Evolutionary conservation across 2,888 invertebrate genomes (phyloP).

Genomic region (Drosophila fulvimacula): DNA sequence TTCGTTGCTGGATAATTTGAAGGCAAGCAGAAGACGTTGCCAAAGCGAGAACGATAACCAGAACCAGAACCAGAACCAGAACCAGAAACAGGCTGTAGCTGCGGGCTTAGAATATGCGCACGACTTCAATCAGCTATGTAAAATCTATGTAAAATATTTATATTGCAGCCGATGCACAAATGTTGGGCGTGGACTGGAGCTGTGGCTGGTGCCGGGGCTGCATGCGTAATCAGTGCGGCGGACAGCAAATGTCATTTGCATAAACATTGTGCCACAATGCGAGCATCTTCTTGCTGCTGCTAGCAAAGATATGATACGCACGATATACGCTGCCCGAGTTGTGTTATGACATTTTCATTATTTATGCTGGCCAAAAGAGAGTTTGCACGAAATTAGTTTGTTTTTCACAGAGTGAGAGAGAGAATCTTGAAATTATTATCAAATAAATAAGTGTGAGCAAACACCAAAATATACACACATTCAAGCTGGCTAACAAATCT

Average conservation of each 20-base stretch:
- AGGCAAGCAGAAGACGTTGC: not conserved
- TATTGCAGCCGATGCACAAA: constrained; percentile 72
- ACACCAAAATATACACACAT: not conserved
- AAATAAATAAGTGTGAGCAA: constrained; percentile 71
- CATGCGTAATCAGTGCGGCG: constrained; percentile 60
- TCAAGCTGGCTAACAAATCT: constrained; percentile 41
- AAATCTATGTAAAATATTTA: constrained; percentile 79
- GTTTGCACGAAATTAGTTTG: constrained; percentile 41
- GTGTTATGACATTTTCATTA: constrained; percentile 80
- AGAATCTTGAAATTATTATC: constrained; percentile 68
- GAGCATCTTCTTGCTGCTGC: constrained; percentile 15
- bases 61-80: no score
- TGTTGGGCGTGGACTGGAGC: not conserved
- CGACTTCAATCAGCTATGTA: constrained; percentile 79
- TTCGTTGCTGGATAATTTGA: constrained; percentile 57
- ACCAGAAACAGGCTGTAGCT: constrained; percentile 15
- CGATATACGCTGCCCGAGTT: constrained; percentile 7
- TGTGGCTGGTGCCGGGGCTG: constrained; percentile 23
- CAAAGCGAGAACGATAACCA: no score
- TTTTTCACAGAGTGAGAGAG: constrained; percentile 41
- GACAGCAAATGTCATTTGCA: constrained; percentile 68
- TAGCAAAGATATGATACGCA: constrained; percentile 1
- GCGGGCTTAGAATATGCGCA: constrained; percentile 66
- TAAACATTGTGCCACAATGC: constrained; percentile 59
- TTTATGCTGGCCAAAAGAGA: constrained; percentile 72